phyloP scores from a whole-genome alignment of 2,888 invertebrate genomes.

The Cynaeus angustus region DNA sequence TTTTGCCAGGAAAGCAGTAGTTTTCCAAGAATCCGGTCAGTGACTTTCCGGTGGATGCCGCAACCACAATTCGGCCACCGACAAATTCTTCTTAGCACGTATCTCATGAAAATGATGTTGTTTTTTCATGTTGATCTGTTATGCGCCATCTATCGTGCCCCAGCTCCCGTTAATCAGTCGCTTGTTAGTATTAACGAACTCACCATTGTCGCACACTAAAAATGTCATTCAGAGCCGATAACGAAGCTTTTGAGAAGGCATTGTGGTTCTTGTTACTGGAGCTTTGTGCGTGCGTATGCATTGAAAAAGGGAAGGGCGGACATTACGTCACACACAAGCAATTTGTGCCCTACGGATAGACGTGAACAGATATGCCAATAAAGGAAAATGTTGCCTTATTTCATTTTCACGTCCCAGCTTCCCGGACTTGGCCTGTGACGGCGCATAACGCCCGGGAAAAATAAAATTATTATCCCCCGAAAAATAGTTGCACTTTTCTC shows the following conservation, averaged over 20 bases:
- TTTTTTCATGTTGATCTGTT: background rate
- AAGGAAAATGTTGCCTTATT: slow-evolving; percentile 41
- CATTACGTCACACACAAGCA: slow-evolving; percentile 40
- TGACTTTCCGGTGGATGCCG: no score
- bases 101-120: no score
- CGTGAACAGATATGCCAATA: slow-evolving; percentile 45
- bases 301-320: slow-evolving; percentile 35
- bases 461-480: slow-evolving; percentile 25
- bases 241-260: slow-evolving; percentile 67
- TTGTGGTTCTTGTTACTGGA: slow-evolving; percentile 56
- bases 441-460: slow-evolving; percentile 29
- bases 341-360: slow-evolving; percentile 36
- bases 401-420: slow-evolving; percentile 24
- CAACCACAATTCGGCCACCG: no score
- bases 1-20: no score
- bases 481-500: no score
- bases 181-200: slow-evolving; percentile 70
- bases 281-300: slow-evolving; percentile 49
- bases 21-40: no score
- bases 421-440: slow-evolving; percentile 16
- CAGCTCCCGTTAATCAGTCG: slow-evolving; percentile 65
- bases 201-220: slow-evolving; percentile 67
- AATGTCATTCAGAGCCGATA: slow-evolving; percentile 67
- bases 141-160: slow-evolving; percentile 14
- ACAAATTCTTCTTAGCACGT: no score